A percentile compares a stretch with the other conserved stretches of the same genome.
These are phyloP conservation scores for Coelopa frigida DNA, from an alignment of 1,140 invertebrate species.

Conservation along the genomic window DNA sequence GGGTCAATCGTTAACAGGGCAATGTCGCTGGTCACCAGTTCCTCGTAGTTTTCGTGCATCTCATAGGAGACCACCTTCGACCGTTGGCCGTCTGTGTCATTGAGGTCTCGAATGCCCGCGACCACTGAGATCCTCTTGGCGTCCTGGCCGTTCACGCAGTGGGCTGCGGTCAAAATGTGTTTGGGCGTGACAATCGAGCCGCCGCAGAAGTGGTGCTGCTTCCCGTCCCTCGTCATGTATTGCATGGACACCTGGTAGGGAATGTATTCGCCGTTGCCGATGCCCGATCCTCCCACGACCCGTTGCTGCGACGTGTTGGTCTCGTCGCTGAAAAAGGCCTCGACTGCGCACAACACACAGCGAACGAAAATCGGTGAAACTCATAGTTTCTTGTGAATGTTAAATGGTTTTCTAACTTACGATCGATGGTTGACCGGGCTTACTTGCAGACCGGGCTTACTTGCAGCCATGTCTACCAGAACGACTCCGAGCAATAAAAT, in stretches of 20 bases:
- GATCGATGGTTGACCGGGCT: too few species aligned
- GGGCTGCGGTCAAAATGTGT: constrained; percentile 48
- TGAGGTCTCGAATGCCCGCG: constrained; percentile 41
- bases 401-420: too few species aligned
- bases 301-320: constrained; percentile 28
- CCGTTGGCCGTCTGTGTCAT: constrained; percentile 37
- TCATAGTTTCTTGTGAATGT: too few species aligned
- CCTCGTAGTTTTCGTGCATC: constrained; percentile 37
- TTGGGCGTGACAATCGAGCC: constrained; percentile 46
- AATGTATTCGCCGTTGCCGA: constrained; percentile 31
- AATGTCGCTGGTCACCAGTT: constrained; percentile 40
- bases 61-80: constrained; percentile 30
- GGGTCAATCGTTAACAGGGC: constrained; percentile 40
- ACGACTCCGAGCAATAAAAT: too few species aligned
- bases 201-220: constrained; percentile 44
- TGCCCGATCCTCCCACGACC: constrained; percentile 35
- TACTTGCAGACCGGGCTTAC: too few species aligned
- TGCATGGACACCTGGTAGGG: constrained; percentile 42
- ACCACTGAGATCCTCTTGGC: constrained; percentile 42
- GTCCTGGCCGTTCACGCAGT: constrained; percentile 46
- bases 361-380: too few species aligned
- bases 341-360: too few species aligned
- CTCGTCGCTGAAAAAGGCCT: constrained; percentile 30
- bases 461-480: too few species aligned
- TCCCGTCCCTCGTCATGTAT: constrained; percentile 25